Evolutionary conservation across 2,113 vertebrate species (phyloP).

Genomic region (Prunella himalayana): DNA sequence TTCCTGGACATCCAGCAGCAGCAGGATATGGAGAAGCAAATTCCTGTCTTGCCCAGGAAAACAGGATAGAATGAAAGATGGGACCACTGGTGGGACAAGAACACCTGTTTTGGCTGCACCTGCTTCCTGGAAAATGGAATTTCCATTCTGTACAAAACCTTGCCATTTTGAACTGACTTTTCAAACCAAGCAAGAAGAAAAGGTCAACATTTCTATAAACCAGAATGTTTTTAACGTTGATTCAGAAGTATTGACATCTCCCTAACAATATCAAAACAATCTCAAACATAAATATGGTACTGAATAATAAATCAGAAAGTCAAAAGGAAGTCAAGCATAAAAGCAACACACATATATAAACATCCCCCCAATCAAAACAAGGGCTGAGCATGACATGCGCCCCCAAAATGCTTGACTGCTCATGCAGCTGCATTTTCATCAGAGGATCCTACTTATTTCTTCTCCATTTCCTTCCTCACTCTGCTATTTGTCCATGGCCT

Average conservation of each 20-base stretch:
- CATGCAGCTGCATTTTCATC: background rate
- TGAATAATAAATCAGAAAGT: background rate
- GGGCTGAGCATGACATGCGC: background rate
- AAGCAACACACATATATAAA: background rate
- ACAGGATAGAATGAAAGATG: accelerated
- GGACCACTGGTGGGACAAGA: background rate
- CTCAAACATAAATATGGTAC: background rate
- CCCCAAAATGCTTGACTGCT: background rate
- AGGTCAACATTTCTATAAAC: slow-evolving; percentile 46
- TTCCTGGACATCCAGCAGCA: background rate
- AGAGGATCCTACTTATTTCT: background rate
- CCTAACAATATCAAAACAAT: slow-evolving; percentile 28
- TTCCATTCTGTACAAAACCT: slow-evolving; percentile 7
- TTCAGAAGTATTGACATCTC: slow-evolving; percentile 32
- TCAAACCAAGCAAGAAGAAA: slow-evolving; percentile 22
- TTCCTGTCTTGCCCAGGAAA: background rate
- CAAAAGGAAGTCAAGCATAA: slow-evolving; percentile 4
- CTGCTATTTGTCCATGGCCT: background rate
- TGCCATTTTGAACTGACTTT: slow-evolving; percentile 42
- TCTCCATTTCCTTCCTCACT: background rate
- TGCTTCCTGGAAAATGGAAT: background rate
- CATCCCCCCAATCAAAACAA: background rate
- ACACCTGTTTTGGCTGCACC: background rate
- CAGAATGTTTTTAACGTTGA: slow-evolving; percentile 1
- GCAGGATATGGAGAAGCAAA: background rate